Evolutionary conservation across 1,140 invertebrate genomes (phyloP).

Genomic region (Drosophila ficusphila): DNA sequence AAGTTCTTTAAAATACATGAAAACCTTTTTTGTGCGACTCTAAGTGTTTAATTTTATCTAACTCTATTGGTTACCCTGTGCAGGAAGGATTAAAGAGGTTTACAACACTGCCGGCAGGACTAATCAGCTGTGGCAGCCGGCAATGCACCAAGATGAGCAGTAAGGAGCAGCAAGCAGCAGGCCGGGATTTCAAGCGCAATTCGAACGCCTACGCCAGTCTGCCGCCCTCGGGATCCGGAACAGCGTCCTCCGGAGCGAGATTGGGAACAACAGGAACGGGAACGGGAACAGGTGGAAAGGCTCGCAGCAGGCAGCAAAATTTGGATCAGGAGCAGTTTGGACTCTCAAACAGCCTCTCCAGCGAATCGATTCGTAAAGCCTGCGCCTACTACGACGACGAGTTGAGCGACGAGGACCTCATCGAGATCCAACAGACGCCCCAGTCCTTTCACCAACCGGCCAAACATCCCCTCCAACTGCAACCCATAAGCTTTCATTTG

Average conservation of each 20-base stretch:
- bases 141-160: constrained; percentile 72
- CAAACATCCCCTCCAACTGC: constrained; percentile 13
- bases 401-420: constrained; percentile 72
- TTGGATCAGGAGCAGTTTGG: constrained; percentile 62
- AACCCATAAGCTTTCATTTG: constrained; percentile 58
- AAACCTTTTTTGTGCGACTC: too few species aligned
- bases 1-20: too few species aligned
- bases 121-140: constrained; percentile 37
- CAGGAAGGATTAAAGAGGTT: not conserved
- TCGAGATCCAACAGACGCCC: constrained; percentile 71
- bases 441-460: constrained; percentile 50
- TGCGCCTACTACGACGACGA: constrained; percentile 76
- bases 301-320: constrained; percentile 8
- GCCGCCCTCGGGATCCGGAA: constrained; percentile 48
- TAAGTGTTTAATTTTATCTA: not conserved
- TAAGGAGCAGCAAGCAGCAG: constrained; percentile 62
- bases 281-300: constrained; percentile 22
- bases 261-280: constrained; percentile 2
- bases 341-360: constrained; percentile 75
- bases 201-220: constrained; percentile 72
- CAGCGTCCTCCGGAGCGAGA: constrained; percentile 8
- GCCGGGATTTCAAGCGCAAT: constrained; percentile 71
- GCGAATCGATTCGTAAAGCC: constrained; percentile 70
- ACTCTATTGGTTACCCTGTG: not conserved
- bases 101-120: constrained; percentile 25